phyloP scores from a whole-genome alignment of 2,113 vertebrate species.

The Corapipo altera region DNA sequence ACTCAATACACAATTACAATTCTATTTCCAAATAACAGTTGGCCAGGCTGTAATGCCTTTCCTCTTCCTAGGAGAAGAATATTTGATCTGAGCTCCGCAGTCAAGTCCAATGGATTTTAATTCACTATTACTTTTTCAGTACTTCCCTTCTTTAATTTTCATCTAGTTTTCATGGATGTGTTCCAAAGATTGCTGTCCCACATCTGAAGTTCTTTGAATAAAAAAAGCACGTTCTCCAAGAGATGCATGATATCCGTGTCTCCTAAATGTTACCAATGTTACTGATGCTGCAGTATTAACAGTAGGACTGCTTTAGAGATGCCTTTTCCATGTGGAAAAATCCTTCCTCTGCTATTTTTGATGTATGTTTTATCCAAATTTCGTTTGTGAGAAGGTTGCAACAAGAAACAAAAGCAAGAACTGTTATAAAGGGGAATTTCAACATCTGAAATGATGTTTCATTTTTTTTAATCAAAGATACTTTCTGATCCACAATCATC shows the following conservation, averaged over 20 bases:
- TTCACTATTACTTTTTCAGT: neutral
- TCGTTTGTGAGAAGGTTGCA: neutral
- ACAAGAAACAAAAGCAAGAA: neutral
- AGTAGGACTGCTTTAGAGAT: neutral
- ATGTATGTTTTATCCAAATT: neutral
- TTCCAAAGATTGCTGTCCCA: neutral
- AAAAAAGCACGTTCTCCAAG: neutral
- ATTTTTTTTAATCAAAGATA: neutral
- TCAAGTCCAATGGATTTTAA: neutral
- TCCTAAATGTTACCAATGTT: neutral
- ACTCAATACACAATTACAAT: conserved; percentile 60
- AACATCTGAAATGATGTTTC: neutral
- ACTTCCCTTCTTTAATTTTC: neutral
- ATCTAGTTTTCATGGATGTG: neutral
- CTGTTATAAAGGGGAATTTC: neutral
- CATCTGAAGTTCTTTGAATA: neutral
- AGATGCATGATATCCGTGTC: neutral
- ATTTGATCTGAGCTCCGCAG: neutral
- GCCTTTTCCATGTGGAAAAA: neutral
- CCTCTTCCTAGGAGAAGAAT: neutral
- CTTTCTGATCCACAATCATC: neutral
- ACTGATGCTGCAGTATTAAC: neutral
- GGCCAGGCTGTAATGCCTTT: conserved; percentile 9
- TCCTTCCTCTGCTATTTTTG: neutral
- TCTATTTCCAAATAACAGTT: conserved; percentile 55